phyloP scores from a whole-genome alignment of 2,888 invertebrate species.

The Crioceris asparagi region DNA sequence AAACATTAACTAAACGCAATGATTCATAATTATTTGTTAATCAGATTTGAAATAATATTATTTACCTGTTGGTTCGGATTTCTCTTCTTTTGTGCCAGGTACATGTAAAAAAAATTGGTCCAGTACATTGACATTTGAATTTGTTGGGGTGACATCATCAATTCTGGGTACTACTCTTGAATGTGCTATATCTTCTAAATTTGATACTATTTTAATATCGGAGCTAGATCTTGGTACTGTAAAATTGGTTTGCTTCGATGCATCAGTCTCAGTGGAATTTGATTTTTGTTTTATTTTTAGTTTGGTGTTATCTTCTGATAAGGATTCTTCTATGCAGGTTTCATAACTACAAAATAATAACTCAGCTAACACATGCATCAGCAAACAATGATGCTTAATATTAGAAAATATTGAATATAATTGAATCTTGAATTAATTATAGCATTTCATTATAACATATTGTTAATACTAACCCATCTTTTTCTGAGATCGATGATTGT shows the following conservation, averaged over 20 bases:
- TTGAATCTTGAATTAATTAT: no score
- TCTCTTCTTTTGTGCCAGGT: conserved; percentile 12
- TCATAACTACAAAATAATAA: conserved; percentile 38
- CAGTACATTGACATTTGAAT: conserved; percentile 24
- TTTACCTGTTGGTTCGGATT: conserved; percentile 13
- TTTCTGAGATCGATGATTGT: no score
- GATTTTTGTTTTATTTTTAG: conserved; percentile 1
- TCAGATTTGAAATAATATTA: not conserved
- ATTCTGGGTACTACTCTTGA: no score
- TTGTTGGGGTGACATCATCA: conserved; percentile 34
- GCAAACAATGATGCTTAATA: no score
- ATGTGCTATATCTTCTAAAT: conserved; percentile 22
- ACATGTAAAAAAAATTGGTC: conserved; percentile 17
- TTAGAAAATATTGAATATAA: no score
- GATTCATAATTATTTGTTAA: not conserved
- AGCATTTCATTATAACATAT: no score
- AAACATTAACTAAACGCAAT: not conserved
- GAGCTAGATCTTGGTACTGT: conserved; percentile 15
- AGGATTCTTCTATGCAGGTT: conserved; percentile 51
- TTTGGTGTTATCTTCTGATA: conserved; percentile 33
- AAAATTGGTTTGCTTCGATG: conserved; percentile 4
- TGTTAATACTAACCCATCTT: no score
- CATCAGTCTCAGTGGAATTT: conserved; percentile 11
- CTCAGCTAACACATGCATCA: no score
- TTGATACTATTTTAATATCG: conserved; percentile 12